Evolutionary conservation across 2,888 invertebrate species (phyloP), one percentile per base, ranked within the genome.

Genomic region (Drosophila tanythrix): DNA sequence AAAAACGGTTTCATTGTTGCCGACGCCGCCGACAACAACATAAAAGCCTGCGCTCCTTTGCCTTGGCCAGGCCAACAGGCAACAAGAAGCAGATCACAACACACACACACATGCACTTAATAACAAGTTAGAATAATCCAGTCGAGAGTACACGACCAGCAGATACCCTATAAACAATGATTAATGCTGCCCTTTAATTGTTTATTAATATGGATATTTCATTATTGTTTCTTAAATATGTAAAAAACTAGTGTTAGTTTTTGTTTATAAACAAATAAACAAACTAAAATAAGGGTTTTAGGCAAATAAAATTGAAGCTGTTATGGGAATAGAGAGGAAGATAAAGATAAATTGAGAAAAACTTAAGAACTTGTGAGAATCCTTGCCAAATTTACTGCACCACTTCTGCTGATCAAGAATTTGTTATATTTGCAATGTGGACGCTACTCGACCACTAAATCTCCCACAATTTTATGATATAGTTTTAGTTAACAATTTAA

Each of bases 1-100:
- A 86, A 89, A 90, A 90, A 90, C 91, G 88, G 89, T 89, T 90
- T 90, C 91, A 91, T 90, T 90, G 90, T 91, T 90, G 91, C 83
- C 79, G 82, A 77, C 83, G 90, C 83, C 77, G 82, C 76, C 85
- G 79, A 83, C 83, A 88, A 83, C 86, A 80, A 87, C 89, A 85
- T 84, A 80, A 89, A 87, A 85, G 85, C 88, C 81, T 87, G 89
- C 86, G 88, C 81, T 76, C 73, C 82, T 76, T 79, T 68, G 40
- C 62, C 72, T 82, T 80, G 83, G 70, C 87, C 75, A 68, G 70
- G 79, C 75, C 71, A 77, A 70, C 62, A 58, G 21, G 29, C 66
- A 67, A 40, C 61, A 61, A 36, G 29, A 21, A 35, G 38, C 50
- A 64, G 56, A 69, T 63, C 52, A 68, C 61, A 67, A 69, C 51